These are phyloP conservation scores for Drosophila nigrodunni DNA, from an alignment of 1,140 invertebrate species.

Conservation along the genomic window DNA sequence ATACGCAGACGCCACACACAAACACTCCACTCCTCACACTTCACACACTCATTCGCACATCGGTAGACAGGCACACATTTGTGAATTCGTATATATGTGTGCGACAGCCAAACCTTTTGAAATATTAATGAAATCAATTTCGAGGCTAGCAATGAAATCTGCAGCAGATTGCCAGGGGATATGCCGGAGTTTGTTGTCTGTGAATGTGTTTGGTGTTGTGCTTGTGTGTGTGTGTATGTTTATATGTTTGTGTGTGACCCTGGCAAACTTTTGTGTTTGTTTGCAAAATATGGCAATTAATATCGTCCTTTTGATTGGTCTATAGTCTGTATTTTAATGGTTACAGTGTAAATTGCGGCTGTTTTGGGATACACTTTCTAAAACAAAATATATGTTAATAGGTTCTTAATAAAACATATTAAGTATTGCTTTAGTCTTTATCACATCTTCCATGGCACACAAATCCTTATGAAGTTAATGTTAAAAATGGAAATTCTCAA, in stretches of 20 bases:
- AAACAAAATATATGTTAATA: no score
- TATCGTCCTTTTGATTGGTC: background rate
- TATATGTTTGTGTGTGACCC: background rate
- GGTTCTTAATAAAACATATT: no score
- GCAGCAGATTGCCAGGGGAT: slow-evolving; percentile 41
- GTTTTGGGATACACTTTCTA: no score
- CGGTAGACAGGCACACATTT: background rate
- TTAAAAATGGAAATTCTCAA: no score
- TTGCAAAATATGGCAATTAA: slow-evolving; percentile 41
- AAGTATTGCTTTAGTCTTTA: no score
- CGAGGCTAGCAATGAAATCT: slow-evolving; percentile 39
- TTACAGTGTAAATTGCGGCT: no score
- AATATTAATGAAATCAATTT: slow-evolving; percentile 83
- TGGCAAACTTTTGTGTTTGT: no score
- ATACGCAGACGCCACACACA: slow-evolving; percentile 65
- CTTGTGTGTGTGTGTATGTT: slow-evolving; percentile 8
- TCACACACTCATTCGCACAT: background rate
- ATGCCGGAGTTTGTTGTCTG: background rate
- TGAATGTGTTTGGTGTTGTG: slow-evolving; percentile 1
- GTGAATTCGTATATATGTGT: slow-evolving; percentile 24
- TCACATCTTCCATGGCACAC: no score
- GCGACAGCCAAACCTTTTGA: slow-evolving; percentile 66
- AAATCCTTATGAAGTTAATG: no score
- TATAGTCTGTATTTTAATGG: no score
- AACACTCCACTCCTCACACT: background rate